Evolutionary conservation across 64 coral and sea anemone genomes (phyloP).

Genomic region (Porites lutea): DNA sequence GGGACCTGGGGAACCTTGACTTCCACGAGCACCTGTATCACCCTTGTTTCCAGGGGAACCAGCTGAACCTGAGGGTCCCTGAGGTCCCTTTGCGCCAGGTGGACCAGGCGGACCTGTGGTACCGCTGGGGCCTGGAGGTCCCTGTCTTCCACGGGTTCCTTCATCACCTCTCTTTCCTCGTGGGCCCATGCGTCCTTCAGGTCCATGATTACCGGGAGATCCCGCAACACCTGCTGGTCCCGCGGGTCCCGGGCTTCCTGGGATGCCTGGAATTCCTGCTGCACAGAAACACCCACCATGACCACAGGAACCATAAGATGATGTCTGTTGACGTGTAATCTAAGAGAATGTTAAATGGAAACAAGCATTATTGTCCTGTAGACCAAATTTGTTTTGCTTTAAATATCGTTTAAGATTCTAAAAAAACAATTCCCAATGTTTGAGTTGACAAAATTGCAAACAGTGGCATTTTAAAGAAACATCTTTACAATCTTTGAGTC

Average conservation of each 20-base stretch:
- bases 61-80: not conserved
- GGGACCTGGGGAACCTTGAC: too few species aligned
- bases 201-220: not conserved
- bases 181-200: not conserved
- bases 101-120: rapidly evolving
- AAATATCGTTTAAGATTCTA: too few species aligned
- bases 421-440: too few species aligned
- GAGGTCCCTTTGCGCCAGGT: not conserved
- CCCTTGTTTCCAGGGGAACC: not conserved
- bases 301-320: not conserved
- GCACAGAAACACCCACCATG: not conserved
- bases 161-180: not conserved
- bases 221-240: too few species aligned
- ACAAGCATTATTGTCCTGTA: too few species aligned
- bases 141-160: not conserved
- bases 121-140: not conserved
- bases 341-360: not conserved
- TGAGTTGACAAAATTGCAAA: too few species aligned
- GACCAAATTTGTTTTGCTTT: too few species aligned
- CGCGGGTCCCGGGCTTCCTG: too few species aligned
- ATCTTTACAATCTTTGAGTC: too few species aligned
- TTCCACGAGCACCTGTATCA: not conserved
- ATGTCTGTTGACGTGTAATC: not conserved
- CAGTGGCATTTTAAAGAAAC: too few species aligned
- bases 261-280: too few species aligned